Percentiles rank a stretch among this genome's conserved stretches.
Conservation (phyloP, 2,797 vertebrate genomes). For the Peromyscus melanophrys region DNA sequence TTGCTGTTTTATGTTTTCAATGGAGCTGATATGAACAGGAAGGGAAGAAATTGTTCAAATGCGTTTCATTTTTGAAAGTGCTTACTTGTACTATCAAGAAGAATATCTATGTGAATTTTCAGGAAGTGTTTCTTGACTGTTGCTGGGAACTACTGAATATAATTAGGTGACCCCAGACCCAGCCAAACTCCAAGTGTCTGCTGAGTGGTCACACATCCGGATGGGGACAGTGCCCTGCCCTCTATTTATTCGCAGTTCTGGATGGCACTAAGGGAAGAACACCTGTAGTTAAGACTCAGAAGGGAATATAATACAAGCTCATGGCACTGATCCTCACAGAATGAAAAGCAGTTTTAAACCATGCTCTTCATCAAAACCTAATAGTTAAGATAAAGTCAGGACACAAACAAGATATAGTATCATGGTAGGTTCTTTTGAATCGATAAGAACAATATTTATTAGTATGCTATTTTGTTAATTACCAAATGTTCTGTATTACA, state of each 20-base stretch:
- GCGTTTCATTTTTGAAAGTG: constrained; percentile 37
- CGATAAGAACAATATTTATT: not conserved
- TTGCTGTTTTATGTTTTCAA: constrained; percentile 61
- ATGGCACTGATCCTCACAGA: not conserved
- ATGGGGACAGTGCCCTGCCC: not conserved
- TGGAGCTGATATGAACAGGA: not conserved
- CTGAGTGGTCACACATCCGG: fast-evolving
- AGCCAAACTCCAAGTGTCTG: not conserved
- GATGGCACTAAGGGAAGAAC: not conserved
- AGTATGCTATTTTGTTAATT: not conserved
- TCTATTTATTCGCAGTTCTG: not conserved
- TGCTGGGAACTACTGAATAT: not conserved
- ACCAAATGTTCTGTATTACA: not conserved
- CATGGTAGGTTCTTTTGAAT: not conserved
- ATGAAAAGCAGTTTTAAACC: not conserved
- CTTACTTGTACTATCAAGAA: constrained; percentile 4
- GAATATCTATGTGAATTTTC: constrained; percentile 30
- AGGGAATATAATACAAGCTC: not conserved
- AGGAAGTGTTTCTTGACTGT: not conserved
- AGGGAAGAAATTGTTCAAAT: constrained; percentile 35
- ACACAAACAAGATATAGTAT: not conserved
- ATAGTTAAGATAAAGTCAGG: not conserved
- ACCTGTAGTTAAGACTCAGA: not conserved
- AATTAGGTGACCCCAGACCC: not conserved
- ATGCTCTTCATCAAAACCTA: not conserved